Evolutionary conservation across 2,888 invertebrate species (phyloP).

Genomic region (Luperina nickerlii): DNA sequence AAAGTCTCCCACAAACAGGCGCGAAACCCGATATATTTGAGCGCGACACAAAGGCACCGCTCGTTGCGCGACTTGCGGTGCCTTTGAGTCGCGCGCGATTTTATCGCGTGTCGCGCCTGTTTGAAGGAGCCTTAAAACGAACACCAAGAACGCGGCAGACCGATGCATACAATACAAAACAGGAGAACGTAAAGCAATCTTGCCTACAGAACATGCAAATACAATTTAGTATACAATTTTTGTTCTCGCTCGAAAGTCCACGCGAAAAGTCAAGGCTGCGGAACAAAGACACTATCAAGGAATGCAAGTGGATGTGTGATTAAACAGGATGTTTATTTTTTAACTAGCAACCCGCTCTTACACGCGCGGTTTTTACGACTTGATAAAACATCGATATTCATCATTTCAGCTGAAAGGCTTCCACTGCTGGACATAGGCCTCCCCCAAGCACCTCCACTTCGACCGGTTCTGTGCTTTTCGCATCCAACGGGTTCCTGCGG

Average conservation of each 20-base stretch:
- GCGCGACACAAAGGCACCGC: too few relatives aligned
- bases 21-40: too few relatives aligned
- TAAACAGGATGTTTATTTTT: constrained; percentile 30
- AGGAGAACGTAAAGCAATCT: constrained; percentile 34
- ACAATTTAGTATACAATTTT: constrained; percentile 44
- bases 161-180: background rate
- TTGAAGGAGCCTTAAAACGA: background rate
- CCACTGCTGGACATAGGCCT: too few relatives aligned
- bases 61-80: too few relatives aligned
- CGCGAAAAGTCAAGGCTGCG: constrained; percentile 70
- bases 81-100: too few relatives aligned
- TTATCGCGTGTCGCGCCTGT: too few relatives aligned
- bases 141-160: constrained; percentile 15
- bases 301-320: constrained; percentile 26
- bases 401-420: too few relatives aligned
- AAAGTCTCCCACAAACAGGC: background rate
- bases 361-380: background rate
- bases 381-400: background rate
- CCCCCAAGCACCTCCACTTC: too few relatives aligned
- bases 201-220: constrained; percentile 47
- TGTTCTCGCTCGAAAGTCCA: constrained; percentile 66
- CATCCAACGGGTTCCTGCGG: too few relatives aligned
- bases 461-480: too few relatives aligned
- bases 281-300: constrained; percentile 34
- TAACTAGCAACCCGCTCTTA: background rate